These are phyloP conservation scores for Neomonachus schauinslandi DNA, from an alignment of 2,113 vertebrate species.

Conservation along the genomic window DNA sequence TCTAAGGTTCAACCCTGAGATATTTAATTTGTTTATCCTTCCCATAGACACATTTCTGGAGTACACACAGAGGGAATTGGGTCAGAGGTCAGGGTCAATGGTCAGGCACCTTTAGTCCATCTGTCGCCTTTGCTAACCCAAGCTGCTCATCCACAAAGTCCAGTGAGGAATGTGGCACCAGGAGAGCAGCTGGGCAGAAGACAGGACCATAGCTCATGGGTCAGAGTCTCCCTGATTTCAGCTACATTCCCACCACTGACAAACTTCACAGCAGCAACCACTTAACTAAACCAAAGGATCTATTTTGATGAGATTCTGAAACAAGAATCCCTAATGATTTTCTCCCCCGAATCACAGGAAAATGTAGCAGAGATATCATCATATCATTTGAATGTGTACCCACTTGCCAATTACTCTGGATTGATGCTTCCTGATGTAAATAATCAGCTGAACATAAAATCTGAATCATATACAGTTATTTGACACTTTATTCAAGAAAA, in stretches of 20 bases:
- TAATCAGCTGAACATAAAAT: slow-evolving; percentile 21
- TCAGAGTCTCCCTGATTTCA: neutral
- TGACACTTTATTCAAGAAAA: slow-evolving; percentile 18
- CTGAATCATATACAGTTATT: slow-evolving; percentile 17
- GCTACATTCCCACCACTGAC: neutral
- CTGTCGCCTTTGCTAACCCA: neutral
- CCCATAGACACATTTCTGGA: slow-evolving; percentile 40
- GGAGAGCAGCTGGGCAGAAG: neutral
- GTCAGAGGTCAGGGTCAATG: neutral
- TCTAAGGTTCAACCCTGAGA: neutral
- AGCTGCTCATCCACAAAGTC: neutral
- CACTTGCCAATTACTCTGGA: slow-evolving; percentile 30
- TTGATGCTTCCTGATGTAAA: neutral
- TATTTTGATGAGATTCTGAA: slow-evolving; percentile 21
- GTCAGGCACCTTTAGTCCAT: slow-evolving; percentile 36
- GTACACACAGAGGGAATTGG: neutral
- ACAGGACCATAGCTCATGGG: neutral
- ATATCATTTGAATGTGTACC: neutral
- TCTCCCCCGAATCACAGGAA: neutral
- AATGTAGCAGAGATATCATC: neutral
- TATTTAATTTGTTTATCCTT: slow-evolving; percentile 41
- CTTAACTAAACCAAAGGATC: neutral
- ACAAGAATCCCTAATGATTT: neutral
- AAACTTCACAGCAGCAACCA: neutral
- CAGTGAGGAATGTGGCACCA: fast-evolving